A percentile compares a stretch with the other conserved stretches of the same genome.
Conservation (phyloP, 2,113 vertebrate genomes). For the Antigone vipio region DNA sequence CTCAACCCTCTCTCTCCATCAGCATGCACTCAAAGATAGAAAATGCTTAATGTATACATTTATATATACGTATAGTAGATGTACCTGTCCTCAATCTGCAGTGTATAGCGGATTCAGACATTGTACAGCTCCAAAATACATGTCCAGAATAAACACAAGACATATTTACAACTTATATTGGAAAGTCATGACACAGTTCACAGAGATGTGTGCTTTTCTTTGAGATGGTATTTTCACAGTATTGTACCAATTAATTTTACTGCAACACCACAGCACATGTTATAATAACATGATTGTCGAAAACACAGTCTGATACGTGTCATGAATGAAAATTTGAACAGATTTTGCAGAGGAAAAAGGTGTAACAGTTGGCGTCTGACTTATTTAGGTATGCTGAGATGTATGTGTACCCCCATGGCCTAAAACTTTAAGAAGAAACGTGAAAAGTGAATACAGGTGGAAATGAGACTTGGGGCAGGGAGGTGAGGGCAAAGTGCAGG, state of each 20-base stretch:
- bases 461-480: neutral
- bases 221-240: constrained; percentile 21
- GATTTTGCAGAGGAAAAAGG: neutral
- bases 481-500: neutral
- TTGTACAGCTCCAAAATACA: neutral
- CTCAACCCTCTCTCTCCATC: neutral
- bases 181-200: neutral
- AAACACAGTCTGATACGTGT: neutral
- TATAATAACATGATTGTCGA: neutral
- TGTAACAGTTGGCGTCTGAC: neutral
- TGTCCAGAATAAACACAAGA: neutral
- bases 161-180: neutral
- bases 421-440: neutral
- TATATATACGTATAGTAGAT: neutral
- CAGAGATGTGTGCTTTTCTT: neutral
- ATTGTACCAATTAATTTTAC: constrained; percentile 10
- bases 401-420: neutral
- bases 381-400: neutral
- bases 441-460: neutral
- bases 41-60: neutral
- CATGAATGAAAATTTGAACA: neutral
- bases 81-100: neutral
- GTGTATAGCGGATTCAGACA: neutral
- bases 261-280: neutral
- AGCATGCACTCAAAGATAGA: neutral